Evolutionary conservation across 2,888 invertebrate species (phyloP).

Genomic region (Dasysyrphus tricinctus): DNA sequence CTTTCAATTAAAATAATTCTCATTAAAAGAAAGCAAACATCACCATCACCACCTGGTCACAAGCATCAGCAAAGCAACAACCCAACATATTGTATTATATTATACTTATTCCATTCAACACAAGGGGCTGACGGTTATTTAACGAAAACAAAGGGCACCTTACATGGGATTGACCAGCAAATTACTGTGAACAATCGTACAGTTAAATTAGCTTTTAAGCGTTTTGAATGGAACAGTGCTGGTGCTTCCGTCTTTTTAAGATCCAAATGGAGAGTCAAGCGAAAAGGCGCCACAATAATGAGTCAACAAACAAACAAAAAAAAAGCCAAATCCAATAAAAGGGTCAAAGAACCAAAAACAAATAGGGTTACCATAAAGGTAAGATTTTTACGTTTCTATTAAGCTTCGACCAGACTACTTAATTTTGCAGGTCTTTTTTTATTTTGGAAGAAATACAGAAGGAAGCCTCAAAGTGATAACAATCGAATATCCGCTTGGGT

Average conservation of each 20-base stretch:
- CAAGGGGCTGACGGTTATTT: constrained; percentile 8
- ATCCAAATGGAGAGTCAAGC: constrained; percentile 46
- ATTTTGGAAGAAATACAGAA: background rate
- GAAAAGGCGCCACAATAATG: constrained; percentile 47
- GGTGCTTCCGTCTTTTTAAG: constrained; percentile 47
- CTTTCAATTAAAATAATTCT: constrained; percentile 30
- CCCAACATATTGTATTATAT: constrained; percentile 4
- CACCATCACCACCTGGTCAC: constrained; percentile 5
- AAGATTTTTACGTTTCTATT: background rate
- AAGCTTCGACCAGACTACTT: background rate
- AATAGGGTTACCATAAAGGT: background rate
- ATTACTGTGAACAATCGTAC: constrained; percentile 51
- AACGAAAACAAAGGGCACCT: constrained; percentile 48
- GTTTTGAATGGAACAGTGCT: constrained; percentile 34
- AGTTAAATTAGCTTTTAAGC: constrained; percentile 53
- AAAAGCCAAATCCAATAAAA: constrained; percentile 24
- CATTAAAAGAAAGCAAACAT: constrained; percentile 23
- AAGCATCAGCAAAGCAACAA: background rate
- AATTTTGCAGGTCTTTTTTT: background rate
- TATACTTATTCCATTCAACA: constrained; percentile 5
- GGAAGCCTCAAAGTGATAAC: background rate
- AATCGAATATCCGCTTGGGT: no score
- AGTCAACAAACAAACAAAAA: constrained; percentile 14
- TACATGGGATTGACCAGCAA: constrained; percentile 36
- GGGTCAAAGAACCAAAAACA: constrained; percentile 48